Percentiles rank a stretch among this genome's conserved stretches.
phyloP scores from a whole-genome alignment of 2,797 vertebrate genomes.

The Streptopelia turtur region DNA sequence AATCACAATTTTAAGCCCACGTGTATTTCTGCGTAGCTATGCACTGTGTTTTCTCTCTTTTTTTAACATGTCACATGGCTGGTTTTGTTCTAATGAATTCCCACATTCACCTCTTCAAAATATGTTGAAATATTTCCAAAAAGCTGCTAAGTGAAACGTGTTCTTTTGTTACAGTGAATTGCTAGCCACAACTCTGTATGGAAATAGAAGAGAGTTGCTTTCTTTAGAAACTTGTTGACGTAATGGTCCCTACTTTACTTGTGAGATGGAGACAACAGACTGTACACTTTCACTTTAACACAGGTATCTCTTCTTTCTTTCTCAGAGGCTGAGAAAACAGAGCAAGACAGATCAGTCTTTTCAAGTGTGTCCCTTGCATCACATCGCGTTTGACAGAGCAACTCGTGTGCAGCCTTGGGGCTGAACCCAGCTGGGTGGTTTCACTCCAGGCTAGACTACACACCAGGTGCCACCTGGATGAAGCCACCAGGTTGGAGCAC shows the following conservation, averaged over 20 bases:
- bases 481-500: not conserved
- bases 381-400: not conserved
- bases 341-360: not conserved
- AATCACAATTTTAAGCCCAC: not conserved
- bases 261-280: not conserved
- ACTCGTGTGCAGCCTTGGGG: not conserved
- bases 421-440: not conserved
- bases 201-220: not conserved
- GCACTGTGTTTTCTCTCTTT: not conserved
- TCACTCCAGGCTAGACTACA: not conserved
- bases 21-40: not conserved
- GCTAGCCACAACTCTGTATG: not conserved
- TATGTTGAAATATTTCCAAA: not conserved
- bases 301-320: not conserved
- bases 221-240: not conserved
- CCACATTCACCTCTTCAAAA: conserved; percentile 11
- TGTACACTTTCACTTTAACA: not conserved
- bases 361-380: not conserved
- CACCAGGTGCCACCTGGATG: not conserved
- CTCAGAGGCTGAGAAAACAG: not conserved
- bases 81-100: not conserved
- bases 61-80: not conserved
- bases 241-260: not conserved
- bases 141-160: not conserved
- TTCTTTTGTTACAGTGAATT: not conserved